These are phyloP conservation scores for Leucoma salicis DNA, from an alignment of 2,888 invertebrate species.

Conservation along the genomic window DNA sequence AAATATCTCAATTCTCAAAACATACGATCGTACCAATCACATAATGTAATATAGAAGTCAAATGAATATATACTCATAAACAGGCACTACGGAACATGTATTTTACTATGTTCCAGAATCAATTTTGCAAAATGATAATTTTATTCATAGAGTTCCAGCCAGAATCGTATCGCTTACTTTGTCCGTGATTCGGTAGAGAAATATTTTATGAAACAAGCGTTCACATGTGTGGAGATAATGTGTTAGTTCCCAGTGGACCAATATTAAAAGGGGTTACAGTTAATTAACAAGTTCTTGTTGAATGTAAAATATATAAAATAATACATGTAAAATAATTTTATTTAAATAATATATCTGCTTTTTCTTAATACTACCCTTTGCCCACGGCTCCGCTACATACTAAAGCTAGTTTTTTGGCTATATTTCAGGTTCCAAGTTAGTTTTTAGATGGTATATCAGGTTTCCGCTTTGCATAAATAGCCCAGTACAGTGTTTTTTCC, in stretches of 20 bases:
- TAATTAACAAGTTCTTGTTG: neutral
- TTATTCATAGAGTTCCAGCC: slow-evolving; percentile 80
- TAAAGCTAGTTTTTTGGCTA: too few species aligned
- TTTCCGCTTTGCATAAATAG: too few species aligned
- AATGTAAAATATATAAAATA: too few species aligned
- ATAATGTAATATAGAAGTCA: slow-evolving; percentile 37
- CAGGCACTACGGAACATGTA: slow-evolving; percentile 63
- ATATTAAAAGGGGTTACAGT: slow-evolving; percentile 1
- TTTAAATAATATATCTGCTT: neutral
- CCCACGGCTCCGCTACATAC: too few species aligned
- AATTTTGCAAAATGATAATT: slow-evolving; percentile 80
- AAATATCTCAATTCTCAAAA: too few species aligned
- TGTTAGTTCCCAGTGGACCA: slow-evolving; percentile 10
- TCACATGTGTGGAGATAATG: slow-evolving; percentile 32
- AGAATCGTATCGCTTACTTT: slow-evolving; percentile 78
- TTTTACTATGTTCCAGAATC: slow-evolving; percentile 75
- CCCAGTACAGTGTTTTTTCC: too few species aligned
- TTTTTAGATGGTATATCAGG: too few species aligned
- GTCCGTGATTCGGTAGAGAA: slow-evolving; percentile 75
- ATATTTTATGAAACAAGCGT: slow-evolving; percentile 64
- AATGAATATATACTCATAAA: slow-evolving; percentile 53
- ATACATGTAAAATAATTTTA: slow-evolving; percentile 13
- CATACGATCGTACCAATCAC: slow-evolving; percentile 35
- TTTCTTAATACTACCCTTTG: neutral
- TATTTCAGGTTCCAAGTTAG: too few species aligned